Conservation (phyloP, 2,797 vertebrate species). For the Lophotriccus pileatus region DNA sequence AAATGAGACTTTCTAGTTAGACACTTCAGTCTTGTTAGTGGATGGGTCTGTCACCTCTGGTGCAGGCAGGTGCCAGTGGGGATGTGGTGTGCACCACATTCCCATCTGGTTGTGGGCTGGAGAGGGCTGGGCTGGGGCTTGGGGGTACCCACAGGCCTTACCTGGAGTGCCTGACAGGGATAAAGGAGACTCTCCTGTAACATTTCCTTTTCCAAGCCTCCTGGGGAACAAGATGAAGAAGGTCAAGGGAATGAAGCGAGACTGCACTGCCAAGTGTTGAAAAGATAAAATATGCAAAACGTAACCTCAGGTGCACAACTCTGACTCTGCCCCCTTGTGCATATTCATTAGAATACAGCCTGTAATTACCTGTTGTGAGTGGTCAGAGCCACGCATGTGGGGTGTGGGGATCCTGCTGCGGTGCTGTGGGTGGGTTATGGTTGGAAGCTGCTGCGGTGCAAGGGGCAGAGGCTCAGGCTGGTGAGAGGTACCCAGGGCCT, state of each 20-base stretch:
- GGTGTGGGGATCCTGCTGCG: background rate
- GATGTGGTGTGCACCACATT: fast-evolving
- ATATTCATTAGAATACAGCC: conserved; percentile 62
- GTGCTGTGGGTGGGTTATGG: background rate
- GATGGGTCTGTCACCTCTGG: background rate
- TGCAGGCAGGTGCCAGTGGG: background rate
- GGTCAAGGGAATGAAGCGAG: background rate
- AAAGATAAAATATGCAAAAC: conserved; percentile 49
- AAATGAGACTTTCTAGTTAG: background rate
- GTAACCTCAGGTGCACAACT: conserved; percentile 46
- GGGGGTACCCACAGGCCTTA: fast-evolving
- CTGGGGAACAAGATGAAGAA: background rate
- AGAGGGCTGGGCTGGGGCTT: background rate
- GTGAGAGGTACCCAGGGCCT: background rate
- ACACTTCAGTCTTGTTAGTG: background rate
- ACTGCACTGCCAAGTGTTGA: background rate
- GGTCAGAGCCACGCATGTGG: background rate
- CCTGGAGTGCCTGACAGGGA: background rate
- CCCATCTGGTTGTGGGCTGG: background rate
- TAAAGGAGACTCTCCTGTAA: background rate
- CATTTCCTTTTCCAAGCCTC: background rate
- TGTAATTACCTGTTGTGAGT: background rate
- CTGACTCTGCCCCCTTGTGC: conserved; percentile 65
- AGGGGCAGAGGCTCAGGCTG: background rate
- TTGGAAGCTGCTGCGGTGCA: background rate